Conservation (phyloP, 2,797 vertebrate species). For the Micromesistius poutassou region DNA sequence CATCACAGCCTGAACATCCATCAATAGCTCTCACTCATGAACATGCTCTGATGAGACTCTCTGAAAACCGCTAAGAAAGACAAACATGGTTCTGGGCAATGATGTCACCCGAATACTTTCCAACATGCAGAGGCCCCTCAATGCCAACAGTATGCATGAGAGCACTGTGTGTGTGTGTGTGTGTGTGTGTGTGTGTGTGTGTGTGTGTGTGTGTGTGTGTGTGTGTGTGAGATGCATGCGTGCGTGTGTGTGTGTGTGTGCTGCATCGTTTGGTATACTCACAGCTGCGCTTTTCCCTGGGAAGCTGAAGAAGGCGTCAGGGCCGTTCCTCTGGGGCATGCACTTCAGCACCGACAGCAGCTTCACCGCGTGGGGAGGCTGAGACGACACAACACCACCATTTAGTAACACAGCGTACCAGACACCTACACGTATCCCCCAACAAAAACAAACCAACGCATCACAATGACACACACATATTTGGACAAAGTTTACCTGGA, state of each 20-base stretch:
- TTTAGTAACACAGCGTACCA: neutral
- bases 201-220: slow-evolving; percentile 1
- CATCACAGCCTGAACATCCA: neutral
- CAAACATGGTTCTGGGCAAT: neutral
- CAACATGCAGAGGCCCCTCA: neutral
- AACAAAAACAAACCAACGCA: slow-evolving; percentile 18
- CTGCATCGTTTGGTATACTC: slow-evolving; percentile 50
- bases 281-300: slow-evolving; percentile 97
- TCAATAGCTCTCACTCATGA: neutral
- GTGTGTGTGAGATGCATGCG: neutral
- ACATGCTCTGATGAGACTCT: neutral
- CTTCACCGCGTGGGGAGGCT: slow-evolving; percentile 95
- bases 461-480: slow-evolving; percentile 2
- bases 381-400: slow-evolving; percentile 25
- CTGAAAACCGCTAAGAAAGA: too few species aligned
- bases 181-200: neutral
- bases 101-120: neutral
- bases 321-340: slow-evolving; percentile 92
- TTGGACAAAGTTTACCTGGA: neutral
- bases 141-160: neutral
- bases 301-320: slow-evolving; percentile 98
- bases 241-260: slow-evolving; percentile 7
- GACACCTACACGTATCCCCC: slow-evolving; percentile 9
- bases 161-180: neutral
- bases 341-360: slow-evolving; percentile 92